Evolutionary conservation across 2,888 invertebrate species (phyloP), one percentile per base, ranked within the genome.

Genomic region (Lingula anatina): DNA sequence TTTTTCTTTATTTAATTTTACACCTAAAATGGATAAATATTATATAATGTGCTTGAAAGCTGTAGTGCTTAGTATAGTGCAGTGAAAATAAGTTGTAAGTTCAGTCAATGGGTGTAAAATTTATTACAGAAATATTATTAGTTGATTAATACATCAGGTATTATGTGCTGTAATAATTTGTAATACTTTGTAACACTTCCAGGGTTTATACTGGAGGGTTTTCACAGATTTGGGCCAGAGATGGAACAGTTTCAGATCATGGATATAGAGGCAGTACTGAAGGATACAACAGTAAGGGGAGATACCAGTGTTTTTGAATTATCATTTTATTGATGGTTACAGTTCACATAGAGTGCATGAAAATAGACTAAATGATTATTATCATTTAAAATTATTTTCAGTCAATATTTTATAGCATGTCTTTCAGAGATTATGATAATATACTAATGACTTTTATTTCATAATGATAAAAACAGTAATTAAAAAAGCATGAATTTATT

Each of bases 171-270:
- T 15, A 15, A 5, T 21, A 41, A 7, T 7, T 9, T 12, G 24
- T 7, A 15, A 18, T 15, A 5, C 24, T 42, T 47, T 27, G 7
- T 47, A 7, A 2, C n/a, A 9, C n/a, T 54, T 54, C 12, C 62
- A 71, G 94, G 93, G 2, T 87, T 86, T 72, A 81, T 90, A 2
- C 81, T 94, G 39, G 89, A 90, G 68, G 92, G 93, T 2, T 81
- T 93, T 48, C 87, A 89, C 60, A 85, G 83, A 63, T 86, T 87
- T 66, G 87, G 88, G 55, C 78, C 84, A 61, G 76, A 83, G 59
- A 76, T 82, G 54, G 78, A 84, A 64, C 71, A 81, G 61, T 73
- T 84, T 47, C 60, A 76, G 3, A 70, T 79, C 57, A 77, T 81
- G 4, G 81, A 82, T 47, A 68, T 89, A 24, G 76, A 81, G 58